Percentiles rank a stretch among this genome's conserved stretches.
Conservation (phyloP, 2,797 vertebrate species). For the Enteromius argenteus region DNA sequence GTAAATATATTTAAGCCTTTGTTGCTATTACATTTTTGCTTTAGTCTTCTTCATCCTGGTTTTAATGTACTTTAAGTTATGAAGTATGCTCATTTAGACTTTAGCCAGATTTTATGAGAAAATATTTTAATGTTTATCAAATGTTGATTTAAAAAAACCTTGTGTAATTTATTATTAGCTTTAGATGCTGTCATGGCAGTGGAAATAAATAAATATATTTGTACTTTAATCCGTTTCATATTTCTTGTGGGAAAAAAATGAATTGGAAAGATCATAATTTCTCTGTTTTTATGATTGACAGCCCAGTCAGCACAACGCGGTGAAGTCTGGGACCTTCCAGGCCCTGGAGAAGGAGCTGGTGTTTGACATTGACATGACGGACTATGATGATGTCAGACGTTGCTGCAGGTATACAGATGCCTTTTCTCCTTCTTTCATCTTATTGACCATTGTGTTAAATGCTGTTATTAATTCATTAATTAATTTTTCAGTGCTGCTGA, state of each 20-base stretch:
- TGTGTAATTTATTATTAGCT: background rate
- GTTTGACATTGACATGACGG: slow-evolving; percentile 98
- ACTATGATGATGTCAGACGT: slow-evolving; percentile 93
- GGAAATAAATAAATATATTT: background rate
- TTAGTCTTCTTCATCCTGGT: background rate
- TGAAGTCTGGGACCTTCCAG: slow-evolving; percentile 94
- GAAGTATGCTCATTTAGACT: background rate
- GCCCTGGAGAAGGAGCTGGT: slow-evolving; percentile 96
- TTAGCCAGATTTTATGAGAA: background rate
- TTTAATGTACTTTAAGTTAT: background rate
- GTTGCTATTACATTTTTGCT: background rate
- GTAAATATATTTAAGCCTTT: background rate
- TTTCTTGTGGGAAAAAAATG: background rate
- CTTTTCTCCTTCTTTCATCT: background rate
- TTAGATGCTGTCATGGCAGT: background rate
- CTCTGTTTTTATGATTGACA: slow-evolving; percentile 66
- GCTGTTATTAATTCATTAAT: background rate
- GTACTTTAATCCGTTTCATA: background rate
- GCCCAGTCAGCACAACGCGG: slow-evolving; percentile 93
- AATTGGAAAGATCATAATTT: background rate
- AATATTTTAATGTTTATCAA: background rate
- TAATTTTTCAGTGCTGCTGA: slow-evolving; percentile 86
- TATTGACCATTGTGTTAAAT: too few species aligned
- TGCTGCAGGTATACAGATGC: slow-evolving; percentile 88
- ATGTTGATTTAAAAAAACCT: background rate